These are phyloP conservation scores for Platerodrilus igneus DNA, from an alignment of 2,888 invertebrate species.

Conservation along the genomic window DNA sequence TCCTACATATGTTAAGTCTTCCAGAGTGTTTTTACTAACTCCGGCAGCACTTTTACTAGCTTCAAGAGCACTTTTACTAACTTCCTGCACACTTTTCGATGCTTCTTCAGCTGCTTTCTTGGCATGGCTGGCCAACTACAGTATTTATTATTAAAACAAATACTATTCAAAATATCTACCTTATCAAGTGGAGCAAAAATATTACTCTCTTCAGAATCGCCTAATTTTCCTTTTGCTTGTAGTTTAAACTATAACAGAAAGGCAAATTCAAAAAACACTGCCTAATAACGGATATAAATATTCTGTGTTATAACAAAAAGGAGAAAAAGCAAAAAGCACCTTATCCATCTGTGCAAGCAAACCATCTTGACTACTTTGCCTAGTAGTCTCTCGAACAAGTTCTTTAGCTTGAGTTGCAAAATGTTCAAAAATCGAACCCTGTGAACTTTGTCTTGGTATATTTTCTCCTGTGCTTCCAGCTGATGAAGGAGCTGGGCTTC, in stretches of 20 bases:
- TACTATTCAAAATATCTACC: constrained; percentile 55
- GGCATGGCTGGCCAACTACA: constrained; percentile 76
- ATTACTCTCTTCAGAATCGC: constrained; percentile 69
- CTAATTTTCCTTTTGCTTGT: constrained; percentile 56
- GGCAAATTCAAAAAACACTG: constrained; percentile 10
- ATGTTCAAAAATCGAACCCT: constrained; percentile 81
- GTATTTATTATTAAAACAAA: constrained; percentile 11
- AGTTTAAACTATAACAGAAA: constrained; percentile 51
- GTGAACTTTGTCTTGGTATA: constrained; percentile 70
- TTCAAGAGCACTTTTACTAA: constrained; percentile 77
- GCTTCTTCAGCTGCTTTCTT: constrained; percentile 84
- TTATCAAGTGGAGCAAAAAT: constrained; percentile 77
- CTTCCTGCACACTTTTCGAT: constrained; percentile 77
- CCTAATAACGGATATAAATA: background rate
- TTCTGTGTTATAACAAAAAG: background rate
- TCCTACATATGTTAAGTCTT: constrained; percentile 85
- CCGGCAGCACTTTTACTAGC: constrained; percentile 85
- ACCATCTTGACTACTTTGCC: constrained; percentile 87
- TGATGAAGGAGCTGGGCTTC: constrained; percentile 41
- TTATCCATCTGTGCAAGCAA: constrained; percentile 85
- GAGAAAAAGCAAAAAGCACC: constrained; percentile 49
- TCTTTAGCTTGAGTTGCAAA: constrained; percentile 87
- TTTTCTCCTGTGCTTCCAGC: constrained; percentile 34
- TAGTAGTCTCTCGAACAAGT: constrained; percentile 78
- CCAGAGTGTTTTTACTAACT: constrained; percentile 81